Conservation (phyloP, 2,113 vertebrate species). For the Phaetusa simplex region DNA sequence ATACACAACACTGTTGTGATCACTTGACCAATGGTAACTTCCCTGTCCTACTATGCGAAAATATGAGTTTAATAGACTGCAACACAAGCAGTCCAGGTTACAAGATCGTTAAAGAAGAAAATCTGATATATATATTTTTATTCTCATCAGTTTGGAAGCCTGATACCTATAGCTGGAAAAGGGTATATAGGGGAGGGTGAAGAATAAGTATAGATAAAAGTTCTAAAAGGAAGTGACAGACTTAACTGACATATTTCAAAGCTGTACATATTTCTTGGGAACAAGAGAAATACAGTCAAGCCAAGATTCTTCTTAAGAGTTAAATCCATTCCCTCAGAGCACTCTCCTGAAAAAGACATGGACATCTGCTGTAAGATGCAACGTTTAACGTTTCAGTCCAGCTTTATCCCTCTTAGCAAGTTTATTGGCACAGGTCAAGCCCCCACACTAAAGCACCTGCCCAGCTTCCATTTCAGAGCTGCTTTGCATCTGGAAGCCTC, state of each 20-base stretch:
- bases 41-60: neutral
- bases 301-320: neutral
- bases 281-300: neutral
- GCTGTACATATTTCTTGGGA: neutral
- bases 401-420: neutral
- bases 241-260: neutral
- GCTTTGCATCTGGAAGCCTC: neutral
- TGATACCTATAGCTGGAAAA: neutral
- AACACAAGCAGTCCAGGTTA: neutral
- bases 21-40: neutral
- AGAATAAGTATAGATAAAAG: fast-evolving
- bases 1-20: neutral
- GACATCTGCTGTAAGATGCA: neutral
- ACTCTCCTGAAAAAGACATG: neutral
- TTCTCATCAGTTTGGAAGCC: neutral
- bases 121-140: neutral
- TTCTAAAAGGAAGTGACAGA: neutral
- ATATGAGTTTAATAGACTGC: neutral
- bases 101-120: neutral
- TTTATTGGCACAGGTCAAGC: neutral
- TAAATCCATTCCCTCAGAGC: neutral
- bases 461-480: neutral
- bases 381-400: neutral
- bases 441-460: neutral
- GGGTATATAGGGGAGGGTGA: neutral